Evolutionary conservation across 2,888 invertebrate genomes (phyloP), one percentile per base, ranked within the genome.

Genomic region (Schizaphis graminum): DNA sequence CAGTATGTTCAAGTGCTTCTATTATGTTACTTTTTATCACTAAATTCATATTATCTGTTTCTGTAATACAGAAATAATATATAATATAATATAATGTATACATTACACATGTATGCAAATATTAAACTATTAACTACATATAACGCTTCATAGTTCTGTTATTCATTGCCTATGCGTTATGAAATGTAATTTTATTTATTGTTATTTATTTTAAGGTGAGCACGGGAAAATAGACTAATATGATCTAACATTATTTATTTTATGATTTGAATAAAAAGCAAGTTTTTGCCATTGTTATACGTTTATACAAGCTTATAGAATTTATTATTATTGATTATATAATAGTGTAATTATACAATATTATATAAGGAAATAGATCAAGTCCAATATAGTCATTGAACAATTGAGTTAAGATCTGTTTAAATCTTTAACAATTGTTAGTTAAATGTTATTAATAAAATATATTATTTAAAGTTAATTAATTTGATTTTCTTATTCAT

Each of bases 91-190:
- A 24, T 1, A 87, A 87, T 35, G 21, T 16, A 35, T 77, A 77
- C 21, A 77, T 49, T 44, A 85, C 13, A 85, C 4, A 21, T 26
- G 26, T n/a, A 87, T 21, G 49, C 87, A 47, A 87, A 21, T 87
- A 87, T 87, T 87, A 87, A 87, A 87, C 35, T 53, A 87, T 87
- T 21, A 87, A n/a, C 5, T 53, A n/a, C 8, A 49, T n/a, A 49
- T 21, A n/a, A 53, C 10, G 35, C 3, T 47, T 87, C 49, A 24
- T 49, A 21, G n/a, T 21, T 87, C 35, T 77, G 77, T 77, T 77
- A 77, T 77, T 77, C 35, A 21, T 35, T 21, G 35, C 21, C 35
- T 77, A 35, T 35, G 67, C 67, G 35, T 35, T 35, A 35, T 77
- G 35, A 77, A 35, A 77, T 77, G 35, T 77, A 35, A 35, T 77